Evolutionary conservation across 2,797 vertebrate genomes (phyloP), one percentile per base, ranked within the genome.

Genomic region (Pygocentrus nattereri): DNA sequence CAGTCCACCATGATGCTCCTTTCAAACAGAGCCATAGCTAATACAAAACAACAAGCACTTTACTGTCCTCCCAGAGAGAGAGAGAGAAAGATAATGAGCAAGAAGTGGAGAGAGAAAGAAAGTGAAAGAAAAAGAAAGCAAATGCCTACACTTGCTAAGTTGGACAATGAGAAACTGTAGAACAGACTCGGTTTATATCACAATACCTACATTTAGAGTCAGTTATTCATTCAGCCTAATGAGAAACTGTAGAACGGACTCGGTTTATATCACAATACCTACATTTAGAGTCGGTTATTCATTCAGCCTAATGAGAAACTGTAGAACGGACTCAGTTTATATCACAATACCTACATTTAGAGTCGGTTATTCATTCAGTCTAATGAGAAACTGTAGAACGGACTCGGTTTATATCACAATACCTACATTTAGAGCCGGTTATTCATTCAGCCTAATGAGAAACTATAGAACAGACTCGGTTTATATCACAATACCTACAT

Each of bases 1-100:
- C 38, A 65, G 61, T n/a, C 44, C 16, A 30, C 25, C 74, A 62
- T 76, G 56, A 11, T 83, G 56, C 27, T 38, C 47, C 49, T 76
- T 76, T 50, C 74, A 65, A 23, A 50, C 44, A 34, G 0, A 61
- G 34, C 27, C 27, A 50, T 50, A 49, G 65, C 19, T 65, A 52
- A 76, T 61, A 34, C 18, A 25, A 49, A 58, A 61, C 21, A 79
- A 71, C 77, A 61, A 27, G n/a, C 10, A 77, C 25, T 31, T 79
- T n/a, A 5, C 15, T 49, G 19, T 41, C 10, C 13, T 34, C 15
- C 64, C 21, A 44, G 54, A 62, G 27, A 49, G 25, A 64, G 5
- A 31, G 61, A 44, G 34, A 65, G 23, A 58, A 21, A n/a, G 54
- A 56, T n/a, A n/a, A n/a, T n/a, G n/a, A n/a, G n/a, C n/a, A n/a